These are phyloP conservation scores for Geodia barretti DNA, from an alignment of 37 sponge, comb jelly and placozoan species.

Conservation along the genomic window DNA sequence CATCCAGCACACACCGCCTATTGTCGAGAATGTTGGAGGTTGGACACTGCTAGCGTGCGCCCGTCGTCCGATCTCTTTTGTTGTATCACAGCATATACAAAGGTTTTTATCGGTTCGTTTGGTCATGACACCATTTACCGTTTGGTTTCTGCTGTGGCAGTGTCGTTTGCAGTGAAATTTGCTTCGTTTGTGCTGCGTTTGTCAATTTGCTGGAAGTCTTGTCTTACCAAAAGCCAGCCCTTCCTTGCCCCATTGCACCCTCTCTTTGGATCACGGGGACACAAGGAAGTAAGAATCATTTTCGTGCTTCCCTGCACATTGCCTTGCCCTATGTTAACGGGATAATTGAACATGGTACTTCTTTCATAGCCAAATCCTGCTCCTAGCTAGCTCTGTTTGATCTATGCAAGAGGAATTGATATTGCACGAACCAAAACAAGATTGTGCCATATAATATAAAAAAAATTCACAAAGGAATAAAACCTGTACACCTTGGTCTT, in stretches of 20 bases:
- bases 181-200: conserved; percentile 62
- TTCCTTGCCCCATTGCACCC: conserved; percentile 37
- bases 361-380: too few relatives aligned
- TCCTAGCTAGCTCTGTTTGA: too few relatives aligned
- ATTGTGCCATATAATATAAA: too few relatives aligned
- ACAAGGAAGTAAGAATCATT: too few relatives aligned
- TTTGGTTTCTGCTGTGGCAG: conserved; percentile 9
- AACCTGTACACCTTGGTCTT: too few relatives aligned
- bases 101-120: conserved; percentile 20
- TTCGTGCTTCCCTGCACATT: too few relatives aligned
- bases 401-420: too few relatives aligned
- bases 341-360: too few relatives aligned
- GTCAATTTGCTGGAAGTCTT: conserved; percentile 53
- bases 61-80: conserved; percentile 27
- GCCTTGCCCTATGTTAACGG: too few relatives aligned
- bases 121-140: neutral
- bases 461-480: too few relatives aligned
- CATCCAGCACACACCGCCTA: conserved; percentile 46
- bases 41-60: conserved; percentile 74
- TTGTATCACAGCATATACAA: conserved; percentile 23
- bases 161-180: conserved; percentile 24
- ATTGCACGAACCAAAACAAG: too few relatives aligned
- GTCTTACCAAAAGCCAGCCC: conserved; percentile 50
- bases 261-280: conserved; percentile 48
- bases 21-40: conserved; percentile 48